Base-by-base conservation (phyloP, 2,888 invertebrate genomes). In the Heliconius charithonia region DNA sequence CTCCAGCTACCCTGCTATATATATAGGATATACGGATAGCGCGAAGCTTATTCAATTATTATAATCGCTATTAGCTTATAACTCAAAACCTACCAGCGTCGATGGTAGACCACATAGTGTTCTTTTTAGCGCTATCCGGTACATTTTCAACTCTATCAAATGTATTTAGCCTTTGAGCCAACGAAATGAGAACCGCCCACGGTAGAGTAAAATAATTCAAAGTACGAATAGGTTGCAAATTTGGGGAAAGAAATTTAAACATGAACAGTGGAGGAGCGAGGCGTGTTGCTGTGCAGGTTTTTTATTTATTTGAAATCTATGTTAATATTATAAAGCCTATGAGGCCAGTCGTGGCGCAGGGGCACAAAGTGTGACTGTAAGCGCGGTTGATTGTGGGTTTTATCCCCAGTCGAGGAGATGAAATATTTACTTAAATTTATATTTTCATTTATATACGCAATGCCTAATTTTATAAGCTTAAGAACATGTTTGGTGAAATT, bases 101-200 rank as follows among this genome's bases (percentile, higher is more conserved):
- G 77, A 72, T 76, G 81, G 70, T 67, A 76, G 83, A 69, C 83
- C 87, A 86, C 85, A 85, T 82, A 84, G 85, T 85, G 84, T 84
- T 89, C 87, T 88, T 90, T 90, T 89, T 87, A 87, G 85, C 84
- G 81, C 86, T 83, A 85, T 81, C 85, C 84, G 86, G 81, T 84
- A 85, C 84, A 83, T 86, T 89, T 89, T 88, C 90, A 87, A 85
- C 83, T 85, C 83, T 83, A 84, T 81, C 81, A 79, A 82, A 84
- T 84, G 83, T 85, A 84, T 85, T 85, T 83, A 82, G 79, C 80
- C 83, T 80, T 82, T 83, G 82, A 81, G 81, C 83, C 85, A 84
- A 86, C 83, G 76, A 76, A 81, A 69, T 70, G 75, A 74, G 74
- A 70, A 65, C 74, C 62, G 27, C 73, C 73, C 73, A 74, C 32